A percentile compares a stretch with the other conserved stretches of the same genome.
These are phyloP conservation scores for Calonectris borealis DNA, from an alignment of 2,113 vertebrate genomes.

Conservation along the genomic window DNA sequence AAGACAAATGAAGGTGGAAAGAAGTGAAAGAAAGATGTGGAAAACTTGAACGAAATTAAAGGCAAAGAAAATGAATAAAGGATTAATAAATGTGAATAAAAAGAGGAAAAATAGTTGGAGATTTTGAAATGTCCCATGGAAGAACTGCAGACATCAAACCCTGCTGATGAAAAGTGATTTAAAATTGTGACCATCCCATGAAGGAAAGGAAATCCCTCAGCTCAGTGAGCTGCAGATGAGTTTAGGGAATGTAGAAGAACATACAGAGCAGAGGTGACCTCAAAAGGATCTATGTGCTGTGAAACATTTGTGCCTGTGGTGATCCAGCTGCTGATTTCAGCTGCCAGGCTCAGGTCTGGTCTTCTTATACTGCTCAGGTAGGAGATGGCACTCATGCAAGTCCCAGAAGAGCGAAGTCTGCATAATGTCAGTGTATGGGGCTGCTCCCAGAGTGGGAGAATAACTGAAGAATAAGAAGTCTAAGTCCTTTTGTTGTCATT, in stretches of 20 bases:
- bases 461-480: rapidly evolving
- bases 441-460: background rate
- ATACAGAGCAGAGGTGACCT: background rate
- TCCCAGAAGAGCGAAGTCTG: background rate
- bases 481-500: background rate
- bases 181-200: background rate
- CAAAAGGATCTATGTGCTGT: rapidly evolving
- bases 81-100: background rate
- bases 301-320: background rate
- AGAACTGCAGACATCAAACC: background rate
- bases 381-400: background rate
- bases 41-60: background rate
- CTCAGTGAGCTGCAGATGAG: background rate
- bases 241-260: background rate
- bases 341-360: background rate
- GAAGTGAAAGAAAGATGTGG: background rate
- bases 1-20: background rate
- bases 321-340: background rate
- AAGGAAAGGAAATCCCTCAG: background rate
- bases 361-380: background rate
- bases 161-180: background rate
- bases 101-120: background rate
- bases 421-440: no score
- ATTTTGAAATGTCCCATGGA: background rate
- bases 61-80: background rate